Evolutionary conservation across 2,113 vertebrate genomes (phyloP), one percentile per base, ranked within the genome.

Genomic region (Pteropus alecto): DNA sequence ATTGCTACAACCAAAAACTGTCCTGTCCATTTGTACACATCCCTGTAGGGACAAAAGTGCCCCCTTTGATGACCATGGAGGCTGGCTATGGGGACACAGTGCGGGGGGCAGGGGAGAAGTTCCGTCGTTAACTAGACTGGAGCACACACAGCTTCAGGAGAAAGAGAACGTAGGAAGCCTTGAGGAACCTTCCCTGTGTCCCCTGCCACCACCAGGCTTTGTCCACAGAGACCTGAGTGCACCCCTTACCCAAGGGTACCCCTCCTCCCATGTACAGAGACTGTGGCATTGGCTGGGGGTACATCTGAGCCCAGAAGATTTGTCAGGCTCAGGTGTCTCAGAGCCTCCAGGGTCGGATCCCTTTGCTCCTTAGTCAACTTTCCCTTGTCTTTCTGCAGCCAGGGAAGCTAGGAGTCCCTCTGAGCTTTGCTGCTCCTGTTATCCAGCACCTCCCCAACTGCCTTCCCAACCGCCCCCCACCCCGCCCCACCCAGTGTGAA

Each of bases 261-360:
- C 46, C 38, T 22, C 2, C 0, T 6, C 26, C 3, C 6, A 33
- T n/a, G 8, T 2, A 24, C 7, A 10, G 48, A 92, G 60, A 65
- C 16, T 6, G 12, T 0, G 3, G 56, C 46, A 9, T 15, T 19
- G 3, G 41, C 28, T 7, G 28, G 13, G 68, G 28, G 41, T 33
- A 79, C 30, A 46, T 38, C 41, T 26, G 13, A 56, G 33, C n/a
- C 19, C 21, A 22, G 43, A 35, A 35, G 56, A 1, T 26, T n/a
- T 33, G 12, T 58, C 2, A 11, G 67, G 2, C 26, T 48, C 71
- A 56, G 38, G 46, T 26, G 54, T 30, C 28, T 71, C 56, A 56
- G 38, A 12, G 26, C n/a, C 38, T 77, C 78, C 1, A 0, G 28
- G 51, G 6, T 85, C 35, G 0, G 2, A 0, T 10, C 35, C 26